Base-by-base conservation (phyloP, 2,797 vertebrate species). In the Microctenopoma stevenorrisi region DNA sequence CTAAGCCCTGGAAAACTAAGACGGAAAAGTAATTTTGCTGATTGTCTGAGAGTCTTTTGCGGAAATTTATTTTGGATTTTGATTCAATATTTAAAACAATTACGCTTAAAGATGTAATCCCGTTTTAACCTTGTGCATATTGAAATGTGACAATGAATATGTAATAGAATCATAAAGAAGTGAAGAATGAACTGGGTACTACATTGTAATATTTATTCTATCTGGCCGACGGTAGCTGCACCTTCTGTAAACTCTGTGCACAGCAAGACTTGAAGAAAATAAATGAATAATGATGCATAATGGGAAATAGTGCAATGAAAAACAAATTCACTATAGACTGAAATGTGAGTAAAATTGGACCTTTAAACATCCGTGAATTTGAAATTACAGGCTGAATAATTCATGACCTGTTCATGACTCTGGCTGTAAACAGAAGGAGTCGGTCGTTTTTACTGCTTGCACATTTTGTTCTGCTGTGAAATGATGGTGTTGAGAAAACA, bases 381-480 rank as follows among this genome's bases (percentile, higher is more conserved):
- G 25, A 79, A 82, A 75, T 64, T 73, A 58, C 60, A 73, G 58
- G 2, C 60, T 88, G 72, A 90, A 87, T 90, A 83, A 86, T 88
- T 82, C 76, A 87, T 78, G 57, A 48, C 30, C 72, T 7, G 58
- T 50, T 80, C 59, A 59, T 46, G 81, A 68, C 72, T 84, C 54
- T 0, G 33, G 71, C 58, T 76, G 82, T 66, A 83, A 87, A 86
- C 77, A 68, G 46, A 60, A 30, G 51, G 43, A 60, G 37, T n/a
- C 46, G 64, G 66, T 4, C 1, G 58, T 53, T 79, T 62, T 33
- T 68, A 60, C 52, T 28, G 40, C 50, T 54, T 33, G 22, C 53
- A 64, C 59, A 58, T 58, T 77, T 47, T 67, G 58, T 66, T 69
- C 52, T 38, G 40, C 66, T 18, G 26, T 70, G 67, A 78, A 74